Evolutionary conservation across 2,797 vertebrate species (phyloP), one percentile per base, ranked within the genome.

Genomic region (Pangasius djambal): DNA sequence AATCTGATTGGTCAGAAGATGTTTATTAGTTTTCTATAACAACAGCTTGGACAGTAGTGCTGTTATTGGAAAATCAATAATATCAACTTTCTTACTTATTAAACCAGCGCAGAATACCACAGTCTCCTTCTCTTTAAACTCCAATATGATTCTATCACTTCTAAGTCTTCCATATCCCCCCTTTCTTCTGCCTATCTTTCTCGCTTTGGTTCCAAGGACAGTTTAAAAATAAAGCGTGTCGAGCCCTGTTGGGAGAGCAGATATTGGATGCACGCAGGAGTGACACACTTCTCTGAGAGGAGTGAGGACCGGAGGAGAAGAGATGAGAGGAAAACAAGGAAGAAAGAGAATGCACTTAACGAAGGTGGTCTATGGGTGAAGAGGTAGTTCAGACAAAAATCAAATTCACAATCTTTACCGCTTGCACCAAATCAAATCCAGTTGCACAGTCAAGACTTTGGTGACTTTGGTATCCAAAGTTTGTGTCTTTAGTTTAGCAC

Each of bases 161-260:
- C 25, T 61, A 13, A 28, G 34, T 61, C 63, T 59, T 57, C 44
- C 61, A 67, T 57, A 22, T 48, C n/a, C 13, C 31, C 25, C 20
- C 15, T 52, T 86, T 40, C n/a, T 59, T 72, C 52, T 86, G 20
- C n/a, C 55, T 72, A 83, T 72, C 67, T 86, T 74, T 44, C 55
- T 84, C 18, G 8, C 89, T 59, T 77, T 84, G 81, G 86, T 87
- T 89, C 89, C 86, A 89, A 89, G 89, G 86, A 84, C 79, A 50
- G 89, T 87, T 89, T 89, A 89, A 89, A 89, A 89, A 89, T 89
- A 87, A 89, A 89, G 85, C 78, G 31, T 75, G 88, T 70, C 59
- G 61, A 89, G 81, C 37, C 81, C 86, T 89, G 86, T 84, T 89
- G 89, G 89, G 89, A 89, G 28, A 22, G 81, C 81, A 84, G 86